Conservation (phyloP, 2,797 vertebrate species). For the Mycteria americana region DNA sequence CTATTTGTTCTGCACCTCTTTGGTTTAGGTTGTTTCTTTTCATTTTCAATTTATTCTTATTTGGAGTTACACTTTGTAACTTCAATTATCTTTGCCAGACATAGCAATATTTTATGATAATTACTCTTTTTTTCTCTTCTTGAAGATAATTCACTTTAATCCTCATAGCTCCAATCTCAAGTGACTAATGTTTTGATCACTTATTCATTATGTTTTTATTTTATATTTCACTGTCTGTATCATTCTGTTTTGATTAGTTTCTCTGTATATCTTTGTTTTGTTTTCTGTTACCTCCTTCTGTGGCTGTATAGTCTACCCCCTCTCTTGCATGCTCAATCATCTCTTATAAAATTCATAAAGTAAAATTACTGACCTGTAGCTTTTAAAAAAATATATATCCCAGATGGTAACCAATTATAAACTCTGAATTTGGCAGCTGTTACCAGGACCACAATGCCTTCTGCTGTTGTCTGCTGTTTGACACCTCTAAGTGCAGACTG, state of each 20-base stretch:
- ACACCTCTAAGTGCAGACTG: not conserved
- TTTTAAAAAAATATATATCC: not conserved
- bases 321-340: not conserved
- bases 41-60: not conserved
- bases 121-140: not conserved
- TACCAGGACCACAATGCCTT: not conserved
- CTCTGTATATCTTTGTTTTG: not conserved
- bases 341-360: not conserved
- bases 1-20: not conserved
- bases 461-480: constrained; percentile 13
- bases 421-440: constrained; percentile 4
- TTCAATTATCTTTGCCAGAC: not conserved
- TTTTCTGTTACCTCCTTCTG: not conserved
- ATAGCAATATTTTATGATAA: not conserved
- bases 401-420: constrained; percentile 18
- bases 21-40: not conserved
- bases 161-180: not conserved
- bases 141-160: not conserved
- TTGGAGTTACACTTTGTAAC: not conserved
- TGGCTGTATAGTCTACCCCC: not conserved
- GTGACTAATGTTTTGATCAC: not conserved
- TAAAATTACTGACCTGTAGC: constrained; percentile 4
- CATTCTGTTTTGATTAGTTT: not conserved
- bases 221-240: not conserved
- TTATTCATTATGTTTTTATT: not conserved